phyloP scores from a whole-genome alignment of 1,140 invertebrate genomes.

The Euborellia annulipes region DNA sequence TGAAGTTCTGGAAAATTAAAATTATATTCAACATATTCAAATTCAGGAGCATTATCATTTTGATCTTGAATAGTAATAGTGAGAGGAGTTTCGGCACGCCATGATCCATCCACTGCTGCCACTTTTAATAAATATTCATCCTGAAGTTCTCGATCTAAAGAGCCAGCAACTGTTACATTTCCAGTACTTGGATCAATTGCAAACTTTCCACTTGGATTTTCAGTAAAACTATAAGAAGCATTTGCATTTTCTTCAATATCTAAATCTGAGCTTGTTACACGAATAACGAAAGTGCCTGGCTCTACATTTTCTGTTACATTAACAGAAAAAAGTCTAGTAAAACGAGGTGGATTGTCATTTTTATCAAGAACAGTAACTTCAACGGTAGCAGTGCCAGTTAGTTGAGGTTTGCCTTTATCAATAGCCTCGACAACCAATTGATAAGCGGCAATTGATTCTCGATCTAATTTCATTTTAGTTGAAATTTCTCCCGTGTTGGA shows the following conservation, averaged over 20 bases:
- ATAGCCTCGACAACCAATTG: constrained; percentile 69
- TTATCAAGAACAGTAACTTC: constrained; percentile 73
- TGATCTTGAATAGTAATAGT: constrained; percentile 89
- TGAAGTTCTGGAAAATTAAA: constrained; percentile 83
- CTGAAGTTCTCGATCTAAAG: constrained; percentile 72
- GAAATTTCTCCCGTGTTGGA: constrained; percentile 66
- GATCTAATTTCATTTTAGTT: constrained; percentile 66
- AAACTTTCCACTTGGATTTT: constrained; percentile 80
- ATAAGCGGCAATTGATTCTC: constrained; percentile 73
- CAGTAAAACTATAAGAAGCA: constrained; percentile 72
- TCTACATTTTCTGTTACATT: constrained; percentile 92
- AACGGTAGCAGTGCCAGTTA: constrained; percentile 73
- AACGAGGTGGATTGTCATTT: constrained; percentile 89
- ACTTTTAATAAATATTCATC: constrained; percentile 84
- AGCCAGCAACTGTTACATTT: constrained; percentile 75
- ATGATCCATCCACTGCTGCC: constrained; percentile 71
- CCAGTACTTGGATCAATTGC: constrained; percentile 72
- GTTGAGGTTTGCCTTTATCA: constrained; percentile 67
- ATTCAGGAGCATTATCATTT: constrained; percentile 87
- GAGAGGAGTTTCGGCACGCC: constrained; percentile 72
- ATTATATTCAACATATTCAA: constrained; percentile 70
- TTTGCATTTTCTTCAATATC: constrained; percentile 79
- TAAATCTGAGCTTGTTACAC: constrained; percentile 76
- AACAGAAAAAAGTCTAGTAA: constrained; percentile 80
- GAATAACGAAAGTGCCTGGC: constrained; percentile 81